Evolutionary conservation across 2,797 vertebrate species (phyloP).

Genomic region (Hippoglossus hippoglossus): DNA sequence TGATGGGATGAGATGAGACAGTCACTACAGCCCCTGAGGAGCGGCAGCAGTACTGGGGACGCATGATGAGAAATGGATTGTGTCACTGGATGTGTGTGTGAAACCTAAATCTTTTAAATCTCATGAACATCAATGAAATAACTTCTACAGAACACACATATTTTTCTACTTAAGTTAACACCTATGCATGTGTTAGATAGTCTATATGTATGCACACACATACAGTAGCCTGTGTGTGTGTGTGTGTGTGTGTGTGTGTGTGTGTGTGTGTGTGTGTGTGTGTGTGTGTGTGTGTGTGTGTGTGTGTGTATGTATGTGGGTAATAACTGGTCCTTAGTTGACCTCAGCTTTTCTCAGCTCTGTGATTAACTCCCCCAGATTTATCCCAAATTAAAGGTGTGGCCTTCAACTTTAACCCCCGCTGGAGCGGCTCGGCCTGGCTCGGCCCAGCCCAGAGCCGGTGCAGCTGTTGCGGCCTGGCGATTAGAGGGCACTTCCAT

Average conservation of each 20-base stretch:
- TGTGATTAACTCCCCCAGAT: constrained; percentile 70
- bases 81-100: constrained; percentile 8
- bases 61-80: constrained; percentile 43
- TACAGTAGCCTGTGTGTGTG: background rate
- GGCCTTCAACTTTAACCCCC: constrained; percentile 66
- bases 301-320: background rate
- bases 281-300: background rate
- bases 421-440: constrained; percentile 28
- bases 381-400: constrained; percentile 74
- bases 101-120: constrained; percentile 6
- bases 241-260: background rate
- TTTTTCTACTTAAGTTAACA: background rate
- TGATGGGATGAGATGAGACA: constrained; percentile 73
- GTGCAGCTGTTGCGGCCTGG: constrained; percentile 72
- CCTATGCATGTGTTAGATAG: background rate
- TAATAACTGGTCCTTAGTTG: constrained; percentile 70
- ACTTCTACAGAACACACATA: background rate
- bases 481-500: constrained; percentile 64
- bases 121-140: constrained; percentile 13
- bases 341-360: constrained; percentile 61
- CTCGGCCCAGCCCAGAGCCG: constrained; percentile 33
- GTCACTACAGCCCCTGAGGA: constrained; percentile 54
- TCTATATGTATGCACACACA: background rate
- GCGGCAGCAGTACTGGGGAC: constrained; percentile 38
- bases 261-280: constrained; percentile 9